These are phyloP conservation scores for Lates calcarifer DNA, from an alignment of 2,113 vertebrate species.

Conservation along the genomic window DNA sequence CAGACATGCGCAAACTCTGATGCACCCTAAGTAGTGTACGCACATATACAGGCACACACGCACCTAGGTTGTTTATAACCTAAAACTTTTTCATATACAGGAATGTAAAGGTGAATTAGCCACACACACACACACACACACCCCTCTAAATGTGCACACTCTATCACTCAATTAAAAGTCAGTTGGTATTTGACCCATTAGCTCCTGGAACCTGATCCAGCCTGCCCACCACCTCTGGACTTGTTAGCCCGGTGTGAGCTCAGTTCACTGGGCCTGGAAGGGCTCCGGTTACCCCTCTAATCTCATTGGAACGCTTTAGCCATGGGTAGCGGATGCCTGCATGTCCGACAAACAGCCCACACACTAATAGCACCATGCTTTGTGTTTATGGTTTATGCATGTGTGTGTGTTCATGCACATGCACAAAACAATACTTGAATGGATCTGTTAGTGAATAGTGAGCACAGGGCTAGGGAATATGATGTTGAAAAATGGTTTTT, in stretches of 20 bases:
- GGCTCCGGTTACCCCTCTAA: conserved; percentile 91
- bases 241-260: conserved; percentile 79
- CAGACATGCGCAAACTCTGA: conserved; percentile 64
- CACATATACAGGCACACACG: conserved; percentile 5
- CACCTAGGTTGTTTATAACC: conserved; percentile 2
- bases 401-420: conserved; percentile 58
- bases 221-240: conserved; percentile 73
- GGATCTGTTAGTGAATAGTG: conserved; percentile 64
- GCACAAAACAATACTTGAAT: conserved; percentile 57
- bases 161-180: conserved; percentile 80
- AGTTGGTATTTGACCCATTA: conserved; percentile 84
- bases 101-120: conserved; percentile 37
- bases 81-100: conserved; percentile 14
- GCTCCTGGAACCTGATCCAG: conserved; percentile 84
- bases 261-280: conserved; percentile 72
- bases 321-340: conserved; percentile 88
- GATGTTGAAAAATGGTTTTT: conserved; percentile 72
- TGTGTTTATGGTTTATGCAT: conserved; percentile 66
- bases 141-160: conserved; percentile 59
- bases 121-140: conserved; percentile 4
- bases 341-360: conserved; percentile 90
- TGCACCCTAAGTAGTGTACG: conserved; percentile 46
- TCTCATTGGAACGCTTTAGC: conserved; percentile 90
- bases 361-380: conserved; percentile 87
- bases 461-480: conserved; percentile 46